Base-by-base conservation (phyloP, 2,888 invertebrate genomes). In the Tipula helvola region DNA sequence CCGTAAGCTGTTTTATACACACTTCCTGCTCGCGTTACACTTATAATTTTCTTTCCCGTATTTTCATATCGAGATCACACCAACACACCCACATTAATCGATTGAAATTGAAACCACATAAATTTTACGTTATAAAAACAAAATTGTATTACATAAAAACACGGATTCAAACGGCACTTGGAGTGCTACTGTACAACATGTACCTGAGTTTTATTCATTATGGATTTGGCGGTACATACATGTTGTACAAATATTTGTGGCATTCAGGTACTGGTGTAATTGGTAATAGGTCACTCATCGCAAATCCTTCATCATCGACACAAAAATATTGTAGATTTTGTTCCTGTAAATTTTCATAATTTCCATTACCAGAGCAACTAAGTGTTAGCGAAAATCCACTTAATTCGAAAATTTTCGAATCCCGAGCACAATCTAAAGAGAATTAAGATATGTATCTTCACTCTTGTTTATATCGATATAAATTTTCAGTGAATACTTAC, bases 291-390 rank as follows among this genome's bases (percentile, higher is more conserved):
- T 88, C 88, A 86, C 89, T 90, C 16, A 91, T 91, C 2, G 90
- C 89, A 89, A 93, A 94, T 1, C 95, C 95, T 90, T 95, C 94
- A 2, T 89, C 89, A 89, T 94, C 94, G 5, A 94, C 93, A 89
- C 94, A 94, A 90, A 93, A 94, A 88, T 90, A 91, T 87, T 92
- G 92, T 18, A 93, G 93, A 47, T 92, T 92, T 71, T 89, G 89
- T 87, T 91, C 91, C 90, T 94, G 94, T 87, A 91, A 89, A n/a
- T 91, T 89, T 41, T 91, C 90, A 90, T 95, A 95, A 91, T 94
- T 94, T 85, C 94, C 95, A 89, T 93, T 93, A 18, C 91, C 91
- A 16, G 88, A 88, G 89, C 95, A 95, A 16, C 90, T 90, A 89
- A 92, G 92, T 7, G 91, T 90, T 88, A 93, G 92, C 39, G 90